Evolutionary conservation across 1,140 invertebrate species (phyloP).

Genomic region (Drosophila lacertosa): DNA sequence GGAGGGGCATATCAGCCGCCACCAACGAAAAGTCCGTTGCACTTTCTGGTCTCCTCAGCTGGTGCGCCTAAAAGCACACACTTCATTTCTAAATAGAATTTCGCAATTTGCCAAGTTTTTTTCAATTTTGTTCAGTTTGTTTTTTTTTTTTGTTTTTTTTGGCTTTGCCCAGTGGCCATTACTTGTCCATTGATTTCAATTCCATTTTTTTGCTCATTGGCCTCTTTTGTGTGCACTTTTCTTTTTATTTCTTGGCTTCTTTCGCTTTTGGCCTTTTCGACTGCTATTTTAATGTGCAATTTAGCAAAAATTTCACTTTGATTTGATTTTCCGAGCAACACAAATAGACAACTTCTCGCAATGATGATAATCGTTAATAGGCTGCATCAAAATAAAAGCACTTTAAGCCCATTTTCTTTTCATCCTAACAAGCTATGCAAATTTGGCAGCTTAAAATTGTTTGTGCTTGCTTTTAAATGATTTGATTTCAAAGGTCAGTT

Average conservation of each 20-base stretch:
- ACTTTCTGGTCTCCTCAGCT: conserved; percentile 42
- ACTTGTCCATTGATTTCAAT: conserved; percentile 75
- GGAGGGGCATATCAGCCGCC: background rate
- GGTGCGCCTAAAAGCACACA: conserved; percentile 63
- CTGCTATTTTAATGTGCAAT: conserved; percentile 62
- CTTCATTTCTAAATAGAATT: conserved; percentile 77
- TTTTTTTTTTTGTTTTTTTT: conserved; percentile 5
- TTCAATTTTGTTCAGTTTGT: too few relatives aligned
- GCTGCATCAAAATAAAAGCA: background rate
- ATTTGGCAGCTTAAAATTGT: background rate
- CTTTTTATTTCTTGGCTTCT: background rate
- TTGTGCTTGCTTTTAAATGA: background rate
- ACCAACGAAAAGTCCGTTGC: conserved; percentile 50
- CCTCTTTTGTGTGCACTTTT: conserved; percentile 16
- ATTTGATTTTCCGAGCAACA: conserved; percentile 48
- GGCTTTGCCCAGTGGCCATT: conserved; percentile 35
- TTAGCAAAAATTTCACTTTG: conserved; percentile 52
- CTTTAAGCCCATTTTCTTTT: conserved; percentile 5
- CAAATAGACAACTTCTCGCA: conserved; percentile 14
- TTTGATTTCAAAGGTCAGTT: background rate
- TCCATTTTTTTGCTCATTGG: conserved; percentile 30
- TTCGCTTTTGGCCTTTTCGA: conserved; percentile 8
- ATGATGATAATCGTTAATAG: conserved; percentile 13
- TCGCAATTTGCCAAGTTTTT: conserved; percentile 61
- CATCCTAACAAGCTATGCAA: background rate